Evolutionary conservation across 2,113 vertebrate genomes (phyloP), one percentile per base, ranked within the genome.

Genomic region (Turdus rufiventris): DNA sequence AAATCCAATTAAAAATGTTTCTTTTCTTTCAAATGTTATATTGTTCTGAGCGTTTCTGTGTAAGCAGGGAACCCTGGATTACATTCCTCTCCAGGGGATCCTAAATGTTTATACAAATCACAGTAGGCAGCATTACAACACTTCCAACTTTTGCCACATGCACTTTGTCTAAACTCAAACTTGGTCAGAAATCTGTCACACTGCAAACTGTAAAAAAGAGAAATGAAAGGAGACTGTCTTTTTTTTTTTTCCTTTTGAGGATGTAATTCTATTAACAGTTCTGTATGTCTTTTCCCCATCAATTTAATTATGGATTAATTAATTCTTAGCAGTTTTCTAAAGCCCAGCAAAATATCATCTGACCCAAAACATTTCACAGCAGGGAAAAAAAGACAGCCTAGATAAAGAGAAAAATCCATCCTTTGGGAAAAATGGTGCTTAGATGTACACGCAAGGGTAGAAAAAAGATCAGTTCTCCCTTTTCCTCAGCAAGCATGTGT

Each of bases 61-160:
- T 84, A 96, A 92, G 91, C 85, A 89, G n/a, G 83, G 88, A 95
- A 94, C 94, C 71, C 91, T 92, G 91, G 91, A 96, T 96, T 96
- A 97, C 88, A 94, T 93, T 84, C 43, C 82, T 94, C 95, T 90
- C 93, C 92, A 86, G 95, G 94, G 95, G 76, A 96, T 95, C 88
- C 88, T 91, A 96, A 96, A 94, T 94, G 88, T 97, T 97, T 95
- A 95, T 75, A 96, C 82, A 97, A 95, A 95, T 95, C 96, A 92
- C 94, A 96, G 92, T 91, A 94, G 93, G 94, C 92, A 96, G 92
- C 88, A 93, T 92, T 96, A 94, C 90, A 96, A 93, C 95, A 95
- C 94, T 96, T 96, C 91, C 95, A 97, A 90, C 88, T 96, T 96
- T 77, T 94, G 91, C 95, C 90, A 95, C 94, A 88, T 95, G 88